Evolutionary conservation across 2,113 vertebrate genomes (phyloP), one percentile per base, ranked within the genome.

Genomic region (Syngnathus scovelli): DNA sequence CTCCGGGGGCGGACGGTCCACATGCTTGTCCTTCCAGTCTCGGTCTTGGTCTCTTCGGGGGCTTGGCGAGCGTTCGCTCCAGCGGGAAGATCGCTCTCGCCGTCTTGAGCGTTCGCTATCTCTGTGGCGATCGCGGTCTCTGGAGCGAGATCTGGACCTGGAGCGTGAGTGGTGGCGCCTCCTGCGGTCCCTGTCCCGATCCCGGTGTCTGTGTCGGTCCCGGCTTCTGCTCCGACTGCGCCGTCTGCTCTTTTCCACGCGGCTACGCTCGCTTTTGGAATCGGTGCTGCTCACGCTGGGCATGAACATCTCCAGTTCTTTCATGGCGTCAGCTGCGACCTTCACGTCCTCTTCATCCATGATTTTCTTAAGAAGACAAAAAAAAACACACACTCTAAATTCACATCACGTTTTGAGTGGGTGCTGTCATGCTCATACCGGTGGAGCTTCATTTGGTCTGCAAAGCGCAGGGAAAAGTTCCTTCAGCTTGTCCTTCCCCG

Each of bases 321-420:
- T 96, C 75, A 99, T 92, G 12, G 94, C 96, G 80, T 96, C 93
- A 46, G 93, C 94, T 15, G 96, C 96, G 0, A 99, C 92, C 61
- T 98, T 98, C 58, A 97, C 93, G n/a, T 99, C 96, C 66, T 98
- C 95, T 49, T 96, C 96, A 69, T 98, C 96, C 70, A 98, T 75
- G 75, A 96, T 87, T 11, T 65, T 91, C 95, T 96, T 64, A 21
- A 12, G 54, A 18, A 77, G 19, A 64, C 4, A 27, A 27, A 43
- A 43, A 9, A 73, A 5, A 0, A 62, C n/a, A n/a, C n/a, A 36
- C 4, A 43, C 10, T 48, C 8, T 19, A 4, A 21, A 0, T 19
- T 61, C 1, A 6, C 44, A 5, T 49, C 33, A 36, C 10, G 44
- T 37, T 3, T 21, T 39, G 8, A 12, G 7, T 12, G 49, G 8